Evolutionary conservation across 2,113 vertebrate species (phyloP).

Genomic region (Stigmatopora argus): DNA sequence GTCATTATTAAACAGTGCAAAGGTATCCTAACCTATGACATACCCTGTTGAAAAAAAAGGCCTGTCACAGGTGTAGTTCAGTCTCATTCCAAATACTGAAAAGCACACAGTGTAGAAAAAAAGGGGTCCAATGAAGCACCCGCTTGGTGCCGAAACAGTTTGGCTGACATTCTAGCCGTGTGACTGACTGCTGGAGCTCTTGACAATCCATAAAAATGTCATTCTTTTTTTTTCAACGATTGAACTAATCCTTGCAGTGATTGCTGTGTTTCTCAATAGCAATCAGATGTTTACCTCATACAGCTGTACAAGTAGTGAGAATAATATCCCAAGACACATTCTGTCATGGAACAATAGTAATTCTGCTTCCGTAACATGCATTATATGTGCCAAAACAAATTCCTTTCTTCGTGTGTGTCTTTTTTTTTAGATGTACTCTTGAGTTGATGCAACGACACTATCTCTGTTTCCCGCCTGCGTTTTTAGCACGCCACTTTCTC

Average conservation of each 20-base stretch:
- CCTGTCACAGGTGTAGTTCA: conserved; percentile 33
- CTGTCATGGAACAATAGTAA: conserved; percentile 2
- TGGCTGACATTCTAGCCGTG: conserved; percentile 10
- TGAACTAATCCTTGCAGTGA: conserved; percentile 9
- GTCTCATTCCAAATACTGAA: conserved; percentile 51
- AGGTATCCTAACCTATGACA: conserved; percentile 49
- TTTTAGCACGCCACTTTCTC: conserved; percentile 6
- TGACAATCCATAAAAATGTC: conserved; percentile 5
- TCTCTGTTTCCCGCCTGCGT: conserved; percentile 13
- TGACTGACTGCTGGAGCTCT: conserved; percentile 25
- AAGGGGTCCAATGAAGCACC: conserved; percentile 31
- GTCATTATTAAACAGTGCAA: conserved; percentile 59
- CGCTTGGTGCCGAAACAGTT: conserved; percentile 6
- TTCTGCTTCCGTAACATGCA: background rate
- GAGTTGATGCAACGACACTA: conserved; percentile 18
- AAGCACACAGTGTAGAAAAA: conserved; percentile 34
- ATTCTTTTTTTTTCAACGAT: background rate
- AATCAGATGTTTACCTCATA: background rate
- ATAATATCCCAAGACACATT: background rate
- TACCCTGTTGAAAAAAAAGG: conserved; percentile 39
- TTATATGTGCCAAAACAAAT: background rate
- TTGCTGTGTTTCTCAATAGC: background rate
- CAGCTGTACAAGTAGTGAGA: background rate
- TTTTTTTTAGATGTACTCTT: conserved; percentile 2
- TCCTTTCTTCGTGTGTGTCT: background rate